Evolutionary conservation across 2,797 vertebrate genomes (phyloP), one percentile per base, ranked within the genome.

Genomic region (Chelmon rostratus): DNA sequence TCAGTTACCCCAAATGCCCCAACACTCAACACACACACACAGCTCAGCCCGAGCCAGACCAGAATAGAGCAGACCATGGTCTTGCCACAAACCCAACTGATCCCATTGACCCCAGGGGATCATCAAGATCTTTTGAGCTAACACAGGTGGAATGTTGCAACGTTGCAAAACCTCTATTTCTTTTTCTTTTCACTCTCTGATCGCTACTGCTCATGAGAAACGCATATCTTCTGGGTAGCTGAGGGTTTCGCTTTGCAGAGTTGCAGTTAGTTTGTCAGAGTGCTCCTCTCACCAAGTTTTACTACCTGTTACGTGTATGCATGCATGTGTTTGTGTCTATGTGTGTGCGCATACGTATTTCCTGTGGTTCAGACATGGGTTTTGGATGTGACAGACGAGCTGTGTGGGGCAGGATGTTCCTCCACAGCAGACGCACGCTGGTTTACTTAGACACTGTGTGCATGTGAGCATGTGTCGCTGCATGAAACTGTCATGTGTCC

Each of bases 351-450:
- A 50, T 78, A 73, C 62, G 44, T 88, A 92, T 91, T 95, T 96
- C 95, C 95, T 96, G 96, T 96, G 95, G 95, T 95, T 87, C 94
- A 96, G 96, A 95, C 95, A 91, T 92, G 90, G 95, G 92, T 93
- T 96, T 93, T 94, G 84, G 79, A 95, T 94, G 94, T 95, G 95
- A 93, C 90, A 96, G 95, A 95, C 95, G 23, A 88, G 90, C 81
- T 86, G 83, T 77, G 73, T 83, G 73, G 59, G 85, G 93, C 94
- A 94, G 94, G 95, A 95, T 95, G 94, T 94, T 88, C 79, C 84
- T 90, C 86, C 86, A 68, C 42, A 82, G 82, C 84, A 94, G 86
- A 92, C 87, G 88, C 86, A 91, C 53, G 73, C 82, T 58, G 88
- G 89, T 92, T 90, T 71, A 57, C 64, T 79, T 44, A 73, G 64